Evolutionary conservation across 2,888 invertebrate genomes (phyloP), one percentile per base, ranked within the genome.

Genomic region (Coleophora flavipennella): DNA sequence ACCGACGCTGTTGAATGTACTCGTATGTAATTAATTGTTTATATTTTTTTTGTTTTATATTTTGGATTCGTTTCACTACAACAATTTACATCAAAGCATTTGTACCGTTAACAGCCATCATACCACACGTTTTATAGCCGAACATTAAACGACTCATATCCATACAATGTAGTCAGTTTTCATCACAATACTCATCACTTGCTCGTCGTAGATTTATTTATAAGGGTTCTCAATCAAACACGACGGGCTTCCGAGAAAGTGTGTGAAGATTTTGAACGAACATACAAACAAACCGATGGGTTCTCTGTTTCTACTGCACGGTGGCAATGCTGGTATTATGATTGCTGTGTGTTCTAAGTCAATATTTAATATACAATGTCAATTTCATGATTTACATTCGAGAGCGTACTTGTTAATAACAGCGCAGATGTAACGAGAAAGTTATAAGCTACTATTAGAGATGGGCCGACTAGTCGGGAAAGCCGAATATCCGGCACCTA

Each of bases 281-380:
- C 20, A 20, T 61, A 57, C 47, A 59, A 65, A 69, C 71, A 73
- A 71, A 68, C 68, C 57, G 56, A 60, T 50, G 42, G 50, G 45
- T 32, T 60, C 61, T 66, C 78, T 78, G 73, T 77, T 77, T 80
- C 77, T 76, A 71, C 74, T 67, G 67, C 62, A 71, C 6, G n/a
- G 74, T 75, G 74, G 75, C 64, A 55, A n/a, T 29, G 47, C 57
- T 59, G 20, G 53, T 59, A 63, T 62, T 57, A 58, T 56, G 53
- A n/a, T 52, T 56, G 51, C 53, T 48, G 57, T 59, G 60, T 62
- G 62, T 58, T 52, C 57, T 55, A 48, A 55, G 56, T 58, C 50
- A 57, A 50, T 56, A 55, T 55, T 58, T 45, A 46, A n/a, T n/a
- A n/a, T n/a, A 51, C 43, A 46, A 20, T 20, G 49, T 47, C 49